Evolutionary conservation across 2,797 vertebrate species (phyloP).

Genomic region (Chaetodon trifasciatus): DNA sequence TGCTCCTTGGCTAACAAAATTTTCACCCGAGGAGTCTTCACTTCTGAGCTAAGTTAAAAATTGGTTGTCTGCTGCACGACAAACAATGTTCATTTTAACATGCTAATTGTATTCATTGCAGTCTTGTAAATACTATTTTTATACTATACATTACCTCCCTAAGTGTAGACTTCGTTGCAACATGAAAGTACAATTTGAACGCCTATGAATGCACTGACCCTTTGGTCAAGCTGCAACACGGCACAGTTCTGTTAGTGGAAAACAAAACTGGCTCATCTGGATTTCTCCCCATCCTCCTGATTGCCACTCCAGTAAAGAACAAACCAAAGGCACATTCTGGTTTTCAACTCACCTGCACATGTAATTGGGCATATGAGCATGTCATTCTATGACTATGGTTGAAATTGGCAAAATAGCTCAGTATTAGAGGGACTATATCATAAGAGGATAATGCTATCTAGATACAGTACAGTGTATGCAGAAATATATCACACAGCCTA

Average conservation of each 20-base stretch:
- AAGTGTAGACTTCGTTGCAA: not conserved
- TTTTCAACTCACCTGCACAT: not conserved
- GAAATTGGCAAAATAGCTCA: constrained; percentile 13
- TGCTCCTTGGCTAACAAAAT: not conserved
- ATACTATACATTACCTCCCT: not conserved
- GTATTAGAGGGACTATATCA: constrained; percentile 12
- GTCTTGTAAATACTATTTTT: not conserved
- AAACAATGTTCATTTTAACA: not conserved
- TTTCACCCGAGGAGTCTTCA: not conserved
- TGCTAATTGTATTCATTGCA: not conserved
- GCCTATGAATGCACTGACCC: not conserved
- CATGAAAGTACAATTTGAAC: not conserved
- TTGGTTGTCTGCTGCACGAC: no score
- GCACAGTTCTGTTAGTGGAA: not conserved
- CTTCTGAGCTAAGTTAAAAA: constrained; percentile 7
- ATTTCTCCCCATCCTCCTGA: not conserved
- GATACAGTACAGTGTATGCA: constrained; percentile 11
- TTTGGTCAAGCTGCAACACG: not conserved
- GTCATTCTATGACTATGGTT: not conserved
- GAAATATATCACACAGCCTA: constrained; percentile 39
- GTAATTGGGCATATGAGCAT: not conserved
- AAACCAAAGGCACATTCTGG: not conserved
- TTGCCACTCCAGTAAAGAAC: not conserved
- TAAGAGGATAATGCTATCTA: constrained; percentile 24
- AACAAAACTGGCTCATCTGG: not conserved